phyloP scores from a whole-genome alignment of 2,888 invertebrate species.

The Stenurella melanura region DNA sequence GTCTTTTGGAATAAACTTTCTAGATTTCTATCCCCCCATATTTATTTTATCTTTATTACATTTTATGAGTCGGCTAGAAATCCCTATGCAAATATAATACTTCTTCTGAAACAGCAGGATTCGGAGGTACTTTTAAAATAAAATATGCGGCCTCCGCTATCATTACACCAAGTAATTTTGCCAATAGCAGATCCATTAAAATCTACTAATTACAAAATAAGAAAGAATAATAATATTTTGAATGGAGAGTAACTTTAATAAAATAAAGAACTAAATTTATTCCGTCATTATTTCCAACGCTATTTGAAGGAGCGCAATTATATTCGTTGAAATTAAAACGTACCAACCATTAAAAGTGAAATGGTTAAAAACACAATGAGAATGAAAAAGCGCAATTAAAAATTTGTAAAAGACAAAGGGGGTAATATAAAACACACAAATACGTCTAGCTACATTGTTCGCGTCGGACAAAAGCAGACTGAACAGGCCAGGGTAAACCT shows the following conservation, averaged over 20 bases:
- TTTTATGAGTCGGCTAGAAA: no score
- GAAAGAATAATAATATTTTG: constrained; percentile 25
- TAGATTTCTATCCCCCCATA: no score
- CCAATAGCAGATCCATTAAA: constrained; percentile 37
- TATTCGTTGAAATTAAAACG: constrained; percentile 59
- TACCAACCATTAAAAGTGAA: constrained; percentile 62
- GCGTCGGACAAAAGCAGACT: constrained; percentile 29
- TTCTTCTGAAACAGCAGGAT: background rate
- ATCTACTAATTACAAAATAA: constrained; percentile 34
- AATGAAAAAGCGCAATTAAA: constrained; percentile 66
- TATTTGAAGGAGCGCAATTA: constrained; percentile 51
- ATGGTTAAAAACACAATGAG: constrained; percentile 61
- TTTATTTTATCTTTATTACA: no score
- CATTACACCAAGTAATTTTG: constrained; percentile 29
- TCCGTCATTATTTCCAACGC: constrained; percentile 36
- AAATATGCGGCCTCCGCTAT: background rate
- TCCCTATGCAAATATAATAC: no score
- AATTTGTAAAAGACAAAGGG: constrained; percentile 60
- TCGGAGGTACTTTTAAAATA: background rate
- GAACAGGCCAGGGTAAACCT: constrained; percentile 37
- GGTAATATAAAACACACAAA: constrained; percentile 57
- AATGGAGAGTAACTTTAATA: constrained; percentile 25
- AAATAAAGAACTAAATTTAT: constrained; percentile 36
- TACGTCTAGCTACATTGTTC: constrained; percentile 58
- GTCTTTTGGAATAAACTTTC: no score